Evolutionary conservation across 2,797 vertebrate genomes (phyloP).

Genomic region (Coilia nasus): DNA sequence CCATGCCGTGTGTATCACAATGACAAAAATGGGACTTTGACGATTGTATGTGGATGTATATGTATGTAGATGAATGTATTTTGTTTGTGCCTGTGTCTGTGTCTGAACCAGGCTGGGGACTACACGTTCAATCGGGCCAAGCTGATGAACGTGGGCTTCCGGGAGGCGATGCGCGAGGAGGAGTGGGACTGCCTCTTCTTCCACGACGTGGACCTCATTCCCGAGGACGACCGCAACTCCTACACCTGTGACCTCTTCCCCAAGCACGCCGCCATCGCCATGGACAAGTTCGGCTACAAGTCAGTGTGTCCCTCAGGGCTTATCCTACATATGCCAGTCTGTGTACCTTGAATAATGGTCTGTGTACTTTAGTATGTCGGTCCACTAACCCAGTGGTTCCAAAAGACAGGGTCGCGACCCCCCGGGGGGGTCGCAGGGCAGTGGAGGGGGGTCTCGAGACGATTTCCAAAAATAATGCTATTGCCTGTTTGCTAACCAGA

Average conservation of each 20-base stretch:
- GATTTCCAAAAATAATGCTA: no score
- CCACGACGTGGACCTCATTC: conserved; percentile 86
- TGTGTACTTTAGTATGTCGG: neutral
- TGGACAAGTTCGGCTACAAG: conserved; percentile 88
- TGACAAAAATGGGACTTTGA: no score
- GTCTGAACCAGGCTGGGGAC: conserved; percentile 71
- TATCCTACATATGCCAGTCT: neutral
- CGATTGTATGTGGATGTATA: neutral
- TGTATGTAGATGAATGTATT: neutral
- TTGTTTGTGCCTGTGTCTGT: conserved; percentile 24
- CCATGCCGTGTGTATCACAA: no score
- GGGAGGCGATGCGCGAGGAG: conserved; percentile 84
- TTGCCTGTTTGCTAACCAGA: no score
- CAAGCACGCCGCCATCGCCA: conserved; percentile 82
- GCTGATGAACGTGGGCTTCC: conserved; percentile 83
- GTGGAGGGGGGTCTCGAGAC: no score
- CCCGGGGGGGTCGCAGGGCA: no score
- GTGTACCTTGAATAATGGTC: neutral
- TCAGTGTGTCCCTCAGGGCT: conserved; percentile 57
- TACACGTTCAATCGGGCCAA: conserved; percentile 82
- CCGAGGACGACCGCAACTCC: conserved; percentile 81
- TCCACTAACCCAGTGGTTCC: neutral
- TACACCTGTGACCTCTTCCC: conserved; percentile 80
- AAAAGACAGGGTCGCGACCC: no score
- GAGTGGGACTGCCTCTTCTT: conserved; percentile 87